Base-by-base conservation (phyloP, 1,140 invertebrate species). In the Drosophila dunni region DNA sequence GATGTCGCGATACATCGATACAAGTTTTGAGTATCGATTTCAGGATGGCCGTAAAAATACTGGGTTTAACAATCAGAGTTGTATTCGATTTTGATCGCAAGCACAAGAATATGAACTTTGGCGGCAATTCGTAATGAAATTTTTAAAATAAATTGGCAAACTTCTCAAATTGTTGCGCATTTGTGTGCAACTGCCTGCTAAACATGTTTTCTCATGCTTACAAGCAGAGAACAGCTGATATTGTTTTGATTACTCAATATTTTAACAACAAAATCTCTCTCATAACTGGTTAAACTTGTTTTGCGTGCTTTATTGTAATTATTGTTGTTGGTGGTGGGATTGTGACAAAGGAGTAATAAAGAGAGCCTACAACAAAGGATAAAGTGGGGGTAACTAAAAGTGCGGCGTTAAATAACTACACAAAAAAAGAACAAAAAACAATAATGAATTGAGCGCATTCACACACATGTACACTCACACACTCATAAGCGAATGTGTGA, bases 271-370 rank as follows among this genome's bases (percentile, higher is more conserved):
- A 53, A 53, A 10, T 20, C 0, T 3, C 15, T 34, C 17, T 40
- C 34, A 45, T 20, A 82, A 81, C 79, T 74, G 68, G 79, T 81
- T 40, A 65, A 72, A 75, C 79, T 66, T 2, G 79, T 81, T 82
- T 77, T 65, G 15, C 11, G 44, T 40, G 58, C 58, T 68, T 68
- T 81, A 68, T 74, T 73, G 15, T 29, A 53, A 53, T 45, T 15
- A 38, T 29, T 46, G 17, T 15, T 0, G 46, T 24, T 4, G n/a
- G 9, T 58, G 15, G 42, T 58, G 15, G 42, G 40, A 29, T 38
- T 74, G 74, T 29, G 45, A 78, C 69, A 79, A 79, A 64, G 77
- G 44, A 74, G 40, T 10, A 24, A 29, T 34, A 67, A 46, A 67
- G 17, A 36, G 4, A 56, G 9, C 29, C 7, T 13, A 70, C 51